phyloP scores from a whole-genome alignment of 2,797 vertebrate species.

The Okamejei kenojei region DNA sequence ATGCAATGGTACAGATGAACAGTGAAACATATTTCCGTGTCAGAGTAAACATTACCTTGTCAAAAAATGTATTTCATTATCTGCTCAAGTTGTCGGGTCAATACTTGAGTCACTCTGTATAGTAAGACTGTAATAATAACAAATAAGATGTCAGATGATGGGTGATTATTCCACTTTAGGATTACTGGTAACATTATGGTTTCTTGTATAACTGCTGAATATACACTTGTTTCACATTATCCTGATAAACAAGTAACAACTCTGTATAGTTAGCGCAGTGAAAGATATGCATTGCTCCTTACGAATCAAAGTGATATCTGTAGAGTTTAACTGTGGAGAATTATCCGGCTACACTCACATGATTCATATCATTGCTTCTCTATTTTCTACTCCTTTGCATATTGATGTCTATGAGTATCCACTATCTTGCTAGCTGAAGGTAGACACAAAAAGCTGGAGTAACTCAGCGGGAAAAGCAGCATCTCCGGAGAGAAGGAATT shows the following conservation, averaged over 20 bases:
- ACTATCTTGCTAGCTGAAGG: not conserved
- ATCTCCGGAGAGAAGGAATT: no score
- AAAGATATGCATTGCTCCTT: not conserved
- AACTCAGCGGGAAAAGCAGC: no score
- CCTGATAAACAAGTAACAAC: not conserved
- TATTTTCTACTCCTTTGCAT: not conserved
- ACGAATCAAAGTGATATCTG: not conserved
- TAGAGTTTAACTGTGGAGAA: not conserved
- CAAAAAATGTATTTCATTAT: constrained; percentile 31
- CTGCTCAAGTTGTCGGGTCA: constrained; percentile 33
- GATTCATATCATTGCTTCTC: not conserved
- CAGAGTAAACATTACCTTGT: constrained; percentile 21
- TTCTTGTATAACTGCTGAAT: constrained; percentile 11
- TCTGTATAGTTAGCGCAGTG: not conserved
- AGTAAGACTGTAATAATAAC: constrained; percentile 31
- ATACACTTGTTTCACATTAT: constrained; percentile 18
- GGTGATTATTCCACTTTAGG: constrained; percentile 16
- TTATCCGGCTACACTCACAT: not conserved
- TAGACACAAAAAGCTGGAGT: no score
- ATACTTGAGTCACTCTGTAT: constrained; percentile 16
- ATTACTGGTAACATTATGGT: constrained; percentile 31
- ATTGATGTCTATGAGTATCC: not conserved
- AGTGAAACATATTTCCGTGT: constrained; percentile 13
- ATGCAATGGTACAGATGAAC: constrained; percentile 15
- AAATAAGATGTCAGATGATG: constrained; percentile 35